Percentiles rank a stretch among this genome's conserved stretches.
Evolutionary conservation across 2,888 invertebrate genomes (phyloP).

Genomic region (Patella pellucida): DNA sequence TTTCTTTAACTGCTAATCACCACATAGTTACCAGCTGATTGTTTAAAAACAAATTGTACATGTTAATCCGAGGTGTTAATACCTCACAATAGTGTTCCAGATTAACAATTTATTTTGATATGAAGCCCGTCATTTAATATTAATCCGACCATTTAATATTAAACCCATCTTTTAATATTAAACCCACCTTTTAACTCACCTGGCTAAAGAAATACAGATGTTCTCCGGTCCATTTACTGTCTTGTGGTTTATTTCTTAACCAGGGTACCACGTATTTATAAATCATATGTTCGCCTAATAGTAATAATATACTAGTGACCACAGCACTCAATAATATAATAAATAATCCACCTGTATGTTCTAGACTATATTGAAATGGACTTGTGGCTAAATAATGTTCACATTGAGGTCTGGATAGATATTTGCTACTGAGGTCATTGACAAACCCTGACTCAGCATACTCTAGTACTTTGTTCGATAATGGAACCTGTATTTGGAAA

Average conservation of each 20-base stretch:
- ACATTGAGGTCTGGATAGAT: slow-evolving; percentile 72
- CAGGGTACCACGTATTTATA: slow-evolving; percentile 83
- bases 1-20: too few species aligned
- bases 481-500: slow-evolving; percentile 78
- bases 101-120: too few species aligned
- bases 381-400: slow-evolving; percentile 38
- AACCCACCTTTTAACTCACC: slow-evolving; percentile 72
- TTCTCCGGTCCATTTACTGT: slow-evolving; percentile 89
- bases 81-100: too few species aligned
- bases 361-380: slow-evolving; percentile 48
- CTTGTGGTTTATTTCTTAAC: slow-evolving; percentile 85
- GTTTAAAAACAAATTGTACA: too few species aligned
- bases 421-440: slow-evolving; percentile 56
- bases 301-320: slow-evolving; percentile 75
- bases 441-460: slow-evolving; percentile 74
- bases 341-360: slow-evolving; percentile 60
- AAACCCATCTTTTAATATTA: too few species aligned
- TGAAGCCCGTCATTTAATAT: too few species aligned
- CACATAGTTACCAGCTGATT: too few species aligned
- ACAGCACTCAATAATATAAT: slow-evolving; percentile 62
- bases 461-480: slow-evolving; percentile 84
- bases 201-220: slow-evolving; percentile 96
- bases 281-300: slow-evolving; percentile 88
- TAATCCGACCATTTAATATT: too few species aligned
- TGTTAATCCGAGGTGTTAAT: too few species aligned